phyloP scores from a whole-genome alignment of 2,113 vertebrate genomes.

The Opisthocomus hoazin region DNA sequence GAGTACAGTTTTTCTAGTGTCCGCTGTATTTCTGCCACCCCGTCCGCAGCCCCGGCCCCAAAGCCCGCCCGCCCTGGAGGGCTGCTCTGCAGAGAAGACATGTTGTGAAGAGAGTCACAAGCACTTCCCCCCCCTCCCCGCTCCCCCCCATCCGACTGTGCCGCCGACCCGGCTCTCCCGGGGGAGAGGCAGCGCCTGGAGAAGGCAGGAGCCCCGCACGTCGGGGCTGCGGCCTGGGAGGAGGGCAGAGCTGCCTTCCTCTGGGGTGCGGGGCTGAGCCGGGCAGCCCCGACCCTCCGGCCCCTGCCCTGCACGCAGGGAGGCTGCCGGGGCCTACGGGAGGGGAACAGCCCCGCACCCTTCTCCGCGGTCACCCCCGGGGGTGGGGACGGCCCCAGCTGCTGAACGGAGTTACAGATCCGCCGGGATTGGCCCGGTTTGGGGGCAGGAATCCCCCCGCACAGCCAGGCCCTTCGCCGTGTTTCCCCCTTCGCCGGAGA shows the following conservation, averaged over 20 bases:
- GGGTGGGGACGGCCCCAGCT: neutral
- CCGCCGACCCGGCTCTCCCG: no score
- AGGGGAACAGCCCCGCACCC: fast-evolving
- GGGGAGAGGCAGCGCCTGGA: neutral
- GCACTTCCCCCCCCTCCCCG: neutral
- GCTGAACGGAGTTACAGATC: neutral
- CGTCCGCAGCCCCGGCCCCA: neutral
- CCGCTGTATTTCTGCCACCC: neutral
- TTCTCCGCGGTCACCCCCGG: no score
- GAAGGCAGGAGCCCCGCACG: neutral
- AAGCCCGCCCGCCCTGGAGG: neutral
- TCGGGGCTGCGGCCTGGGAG: neutral
- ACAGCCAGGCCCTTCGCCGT: neutral
- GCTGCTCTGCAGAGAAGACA: neutral
- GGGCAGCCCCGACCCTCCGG: neutral
- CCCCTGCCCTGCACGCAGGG: neutral
- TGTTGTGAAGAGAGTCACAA: neutral
- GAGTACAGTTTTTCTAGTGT: neutral
- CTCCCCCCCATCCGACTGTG: neutral
- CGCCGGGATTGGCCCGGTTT: neutral
- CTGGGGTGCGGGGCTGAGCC: neutral
- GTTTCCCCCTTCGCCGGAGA: neutral
- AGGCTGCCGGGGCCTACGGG: neutral
- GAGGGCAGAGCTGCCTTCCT: neutral
- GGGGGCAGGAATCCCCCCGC: neutral